Evolutionary conservation across 35 echinoderm and acorn worm species (phyloP), one percentile per base, ranked within the genome.

Genomic region (Lytechinus pictus): DNA sequence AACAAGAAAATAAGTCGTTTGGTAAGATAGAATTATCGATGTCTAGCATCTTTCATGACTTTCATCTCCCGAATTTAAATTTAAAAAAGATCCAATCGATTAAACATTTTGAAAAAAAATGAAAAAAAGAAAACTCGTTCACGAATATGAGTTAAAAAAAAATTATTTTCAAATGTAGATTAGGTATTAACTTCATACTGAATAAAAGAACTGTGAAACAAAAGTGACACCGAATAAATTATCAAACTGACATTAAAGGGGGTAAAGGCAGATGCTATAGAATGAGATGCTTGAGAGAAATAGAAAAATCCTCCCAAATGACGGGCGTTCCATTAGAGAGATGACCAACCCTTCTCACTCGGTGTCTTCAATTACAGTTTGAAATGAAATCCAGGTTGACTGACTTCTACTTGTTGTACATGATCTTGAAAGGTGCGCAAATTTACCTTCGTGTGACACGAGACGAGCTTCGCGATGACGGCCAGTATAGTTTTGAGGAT

Each of bases 311-410:
- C 66, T 21, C n/a, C 16, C n/a, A 79, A 7, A 79, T 79, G 66
- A 4, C 66, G 21, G n/a, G 16, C 19, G 16, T 79, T 79, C 66
- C 66, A 79, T 79, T 79, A 79, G 4, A 79, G 66, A 79, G 66
- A 19, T 79, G 66, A 79, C 66, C 66, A n/a, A 16, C 66, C 66
- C 6, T 79, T 24, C 66, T 7, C 14, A 24, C 66, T 79, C 16
- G 66, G n/a, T 24, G 66, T 79, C 66, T 79, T 79, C 66, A 79
- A 79, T 79, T 79, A 79, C 66, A 79, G 66, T 24, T n/a, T 79
- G 66, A 71, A 44, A 79, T 79, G 66, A 79, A 79, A 79, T 79
- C 12, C 66, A 79, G 66, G 66, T 79, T 79, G 66, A 79, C n/a
- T 79, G 66, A 79, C 66, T 79, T 4, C 66, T 24, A 5, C 19